Evolutionary conservation across 2,113 vertebrate genomes (phyloP).

Genomic region (Callithrix jacchus): DNA sequence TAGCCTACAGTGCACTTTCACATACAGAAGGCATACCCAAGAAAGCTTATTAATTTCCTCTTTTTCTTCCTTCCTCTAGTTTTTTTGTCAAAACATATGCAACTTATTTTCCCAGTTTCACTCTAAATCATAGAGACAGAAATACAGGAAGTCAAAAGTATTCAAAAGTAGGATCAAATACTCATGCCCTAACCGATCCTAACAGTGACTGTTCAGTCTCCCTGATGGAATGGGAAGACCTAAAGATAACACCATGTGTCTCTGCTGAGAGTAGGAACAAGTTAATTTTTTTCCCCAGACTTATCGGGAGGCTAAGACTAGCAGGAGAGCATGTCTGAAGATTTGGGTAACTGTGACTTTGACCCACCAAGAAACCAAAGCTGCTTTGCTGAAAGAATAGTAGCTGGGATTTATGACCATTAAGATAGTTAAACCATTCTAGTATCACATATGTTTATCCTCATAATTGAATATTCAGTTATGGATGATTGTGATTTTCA

Average conservation of each 20-base stretch:
- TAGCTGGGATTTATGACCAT: background rate
- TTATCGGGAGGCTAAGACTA: background rate
- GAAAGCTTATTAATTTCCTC: background rate
- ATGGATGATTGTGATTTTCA: background rate
- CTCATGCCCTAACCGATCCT: background rate
- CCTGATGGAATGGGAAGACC: background rate
- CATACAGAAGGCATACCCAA: background rate
- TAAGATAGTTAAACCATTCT: background rate
- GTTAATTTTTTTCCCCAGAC: background rate
- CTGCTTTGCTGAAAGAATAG: background rate
- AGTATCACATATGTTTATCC: background rate
- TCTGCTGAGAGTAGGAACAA: background rate
- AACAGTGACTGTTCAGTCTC: background rate
- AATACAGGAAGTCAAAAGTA: background rate
- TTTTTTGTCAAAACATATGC: background rate
- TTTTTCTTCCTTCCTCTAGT: background rate
- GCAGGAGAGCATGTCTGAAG: background rate
- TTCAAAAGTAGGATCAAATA: background rate
- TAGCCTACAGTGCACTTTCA: background rate
- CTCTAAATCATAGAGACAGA: background rate
- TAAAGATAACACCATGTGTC: background rate
- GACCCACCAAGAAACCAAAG: background rate
- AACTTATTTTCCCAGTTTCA: background rate
- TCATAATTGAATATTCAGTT: background rate
- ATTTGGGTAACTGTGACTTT: background rate